Evolutionary conservation across 2,888 invertebrate species (phyloP).

Genomic region (Carabus problematicus): DNA sequence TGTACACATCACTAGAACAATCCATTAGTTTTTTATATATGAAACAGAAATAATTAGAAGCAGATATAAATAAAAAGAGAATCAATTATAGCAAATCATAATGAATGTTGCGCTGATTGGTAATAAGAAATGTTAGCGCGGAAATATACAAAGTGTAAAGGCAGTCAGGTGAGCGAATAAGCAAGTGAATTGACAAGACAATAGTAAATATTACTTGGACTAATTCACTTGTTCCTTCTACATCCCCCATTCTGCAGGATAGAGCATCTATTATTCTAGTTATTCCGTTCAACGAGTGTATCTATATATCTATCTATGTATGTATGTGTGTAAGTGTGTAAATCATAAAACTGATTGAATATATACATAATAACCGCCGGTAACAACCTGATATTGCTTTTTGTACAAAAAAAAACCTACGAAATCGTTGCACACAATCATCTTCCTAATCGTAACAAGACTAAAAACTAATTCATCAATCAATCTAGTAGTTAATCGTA

Average conservation of each 20-base stretch:
- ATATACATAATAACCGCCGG: constrained; percentile 41
- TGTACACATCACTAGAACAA: constrained; percentile 41
- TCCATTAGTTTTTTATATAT: constrained; percentile 35
- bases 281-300: too few relatives aligned
- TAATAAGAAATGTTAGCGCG: background rate
- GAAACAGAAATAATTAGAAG: constrained; percentile 40
- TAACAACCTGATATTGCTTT: constrained; percentile 43
- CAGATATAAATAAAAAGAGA: constrained; percentile 36
- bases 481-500: constrained; percentile 34
- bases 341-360: constrained; percentile 43
- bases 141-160: background rate
- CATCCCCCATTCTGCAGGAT: too few relatives aligned
- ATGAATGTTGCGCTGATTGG: constrained; percentile 22
- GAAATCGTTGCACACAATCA: constrained; percentile 9
- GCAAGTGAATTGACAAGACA: background rate
- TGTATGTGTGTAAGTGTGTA: constrained; percentile 2
- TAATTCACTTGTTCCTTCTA: too few relatives aligned
- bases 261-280: too few relatives aligned
- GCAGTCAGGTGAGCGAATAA: background rate
- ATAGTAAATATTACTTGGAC: too few relatives aligned
- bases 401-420: constrained; percentile 34
- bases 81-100: constrained; percentile 20
- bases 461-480: constrained; percentile 14
- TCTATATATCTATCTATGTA: background rate
- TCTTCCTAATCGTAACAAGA: constrained; percentile 32